Evolutionary conservation across 2,888 invertebrate species (phyloP).

Genomic region (Phanerotoma sp.): DNA sequence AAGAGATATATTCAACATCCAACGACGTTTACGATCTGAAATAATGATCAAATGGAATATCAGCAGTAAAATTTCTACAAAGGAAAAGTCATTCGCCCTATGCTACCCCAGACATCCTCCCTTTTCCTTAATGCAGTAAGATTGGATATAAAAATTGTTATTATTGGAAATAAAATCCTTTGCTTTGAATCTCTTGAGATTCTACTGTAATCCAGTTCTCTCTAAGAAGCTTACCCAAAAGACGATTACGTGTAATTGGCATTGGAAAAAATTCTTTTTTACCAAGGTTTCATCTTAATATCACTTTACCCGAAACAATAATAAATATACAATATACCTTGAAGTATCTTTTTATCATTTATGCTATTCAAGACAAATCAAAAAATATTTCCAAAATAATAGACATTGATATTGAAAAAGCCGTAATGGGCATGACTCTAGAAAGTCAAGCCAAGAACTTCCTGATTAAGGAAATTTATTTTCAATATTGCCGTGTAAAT

Average conservation of each 20-base stretch:
- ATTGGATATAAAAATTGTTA: conserved; percentile 16
- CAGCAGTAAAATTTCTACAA: conserved; percentile 18
- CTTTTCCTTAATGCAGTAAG: background rate
- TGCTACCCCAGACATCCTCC: background rate
- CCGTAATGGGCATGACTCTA: too few relatives aligned
- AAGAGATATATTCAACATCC: background rate
- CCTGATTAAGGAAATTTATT: too few relatives aligned
- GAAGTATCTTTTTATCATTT: too few relatives aligned
- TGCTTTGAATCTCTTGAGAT: conserved; percentile 13
- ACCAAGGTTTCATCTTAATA: conserved; percentile 1
- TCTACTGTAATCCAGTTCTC: conserved; percentile 32
- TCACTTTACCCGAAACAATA: background rate
- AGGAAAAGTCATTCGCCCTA: conserved; percentile 1
- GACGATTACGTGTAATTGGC: conserved; percentile 44
- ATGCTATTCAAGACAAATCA: too few relatives aligned
- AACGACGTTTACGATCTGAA: conserved; percentile 9
- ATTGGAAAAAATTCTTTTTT: conserved; percentile 27
- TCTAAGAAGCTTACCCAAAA: conserved; percentile 43
- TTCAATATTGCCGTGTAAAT: too few relatives aligned
- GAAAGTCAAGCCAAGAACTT: too few relatives aligned
- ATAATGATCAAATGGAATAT: conserved; percentile 16
- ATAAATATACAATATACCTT: too few relatives aligned
- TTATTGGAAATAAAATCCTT: background rate
- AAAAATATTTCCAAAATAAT: too few relatives aligned
- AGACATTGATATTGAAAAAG: too few relatives aligned